These are phyloP conservation scores for Procambarus virginalis DNA, from an alignment of 1,140 invertebrate genomes.

Conservation along the genomic window DNA sequence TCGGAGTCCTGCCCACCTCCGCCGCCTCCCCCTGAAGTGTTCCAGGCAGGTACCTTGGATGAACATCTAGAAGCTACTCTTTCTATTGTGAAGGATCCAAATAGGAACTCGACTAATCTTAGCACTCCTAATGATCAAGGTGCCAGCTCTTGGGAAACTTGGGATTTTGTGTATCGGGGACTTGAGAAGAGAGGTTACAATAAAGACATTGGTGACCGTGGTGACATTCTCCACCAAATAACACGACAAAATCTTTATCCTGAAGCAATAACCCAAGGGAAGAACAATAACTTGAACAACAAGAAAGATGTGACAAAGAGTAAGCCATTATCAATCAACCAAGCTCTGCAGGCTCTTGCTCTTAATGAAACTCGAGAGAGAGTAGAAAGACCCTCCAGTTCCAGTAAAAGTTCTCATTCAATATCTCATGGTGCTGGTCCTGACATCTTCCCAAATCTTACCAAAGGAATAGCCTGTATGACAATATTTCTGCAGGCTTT, in stretches of 20 bases:
- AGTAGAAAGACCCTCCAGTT: conserved; percentile 43
- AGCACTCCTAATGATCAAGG: conserved; percentile 43
- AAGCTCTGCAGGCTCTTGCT: conserved; percentile 44
- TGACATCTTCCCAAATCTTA: conserved; percentile 64
- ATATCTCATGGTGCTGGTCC: conserved; percentile 47
- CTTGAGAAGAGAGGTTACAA: conserved; percentile 83
- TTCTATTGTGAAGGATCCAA: conserved; percentile 63
- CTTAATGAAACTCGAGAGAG: conserved; percentile 60
- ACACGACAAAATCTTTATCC: conserved; percentile 57
- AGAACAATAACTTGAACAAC: conserved; percentile 56
- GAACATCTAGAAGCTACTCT: conserved; percentile 68
- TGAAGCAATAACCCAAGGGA: conserved; percentile 31
- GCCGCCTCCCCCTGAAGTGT: conserved; percentile 66
- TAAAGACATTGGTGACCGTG: conserved; percentile 80
- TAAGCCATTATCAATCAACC: conserved; percentile 57
- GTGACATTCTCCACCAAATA: conserved; percentile 76
- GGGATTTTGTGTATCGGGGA: conserved; percentile 87
- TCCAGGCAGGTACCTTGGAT: conserved; percentile 69
- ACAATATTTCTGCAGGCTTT: conserved; percentile 69
- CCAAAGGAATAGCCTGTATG: conserved; percentile 68
- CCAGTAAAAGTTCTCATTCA: conserved; percentile 64
- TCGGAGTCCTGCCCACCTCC: conserved; percentile 51
- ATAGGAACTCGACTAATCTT: conserved; percentile 41
- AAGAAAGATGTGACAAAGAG: conserved; percentile 41
- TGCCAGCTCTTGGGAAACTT: conserved; percentile 78